Conservation (phyloP, 2,888 invertebrate genomes). For the Itoplectis maculator region DNA sequence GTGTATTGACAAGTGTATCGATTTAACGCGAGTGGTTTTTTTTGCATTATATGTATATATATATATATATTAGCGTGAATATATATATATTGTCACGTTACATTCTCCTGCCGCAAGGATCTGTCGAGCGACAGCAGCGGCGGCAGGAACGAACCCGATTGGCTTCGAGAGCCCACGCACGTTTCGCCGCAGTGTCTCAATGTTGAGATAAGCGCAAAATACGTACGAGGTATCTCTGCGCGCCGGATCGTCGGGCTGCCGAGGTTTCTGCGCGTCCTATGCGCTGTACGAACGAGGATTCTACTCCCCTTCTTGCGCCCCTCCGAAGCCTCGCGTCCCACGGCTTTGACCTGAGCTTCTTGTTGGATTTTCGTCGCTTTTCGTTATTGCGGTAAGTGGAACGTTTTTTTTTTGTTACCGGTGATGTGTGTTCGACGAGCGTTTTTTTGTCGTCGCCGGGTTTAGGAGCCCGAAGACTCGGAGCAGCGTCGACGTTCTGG, state of each 20-base stretch:
- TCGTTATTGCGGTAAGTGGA: conserved; percentile 38
- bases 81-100: conserved; percentile 31
- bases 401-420: conserved; percentile 12
- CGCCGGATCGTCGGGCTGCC: conserved; percentile 28
- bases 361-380: conserved; percentile 3
- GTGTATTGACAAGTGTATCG: conserved; percentile 22
- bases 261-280: conserved; percentile 8
- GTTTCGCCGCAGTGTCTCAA: conserved; percentile 40
- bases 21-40: conserved; percentile 14
- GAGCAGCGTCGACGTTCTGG: no score
- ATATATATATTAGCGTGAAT: neutral
- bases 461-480: neutral
- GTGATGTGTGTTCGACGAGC: no score
- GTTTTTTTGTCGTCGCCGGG: neutral
- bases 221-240: conserved; percentile 7
- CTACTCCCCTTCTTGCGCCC: neutral
- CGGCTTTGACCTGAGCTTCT: no score
- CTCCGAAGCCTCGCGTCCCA: no score
- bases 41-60: neutral
- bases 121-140: conserved; percentile 10
- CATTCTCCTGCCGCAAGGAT: conserved; percentile 22
- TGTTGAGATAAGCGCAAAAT: conserved; percentile 17
- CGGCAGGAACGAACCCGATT: conserved; percentile 14
- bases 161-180: conserved; percentile 35
- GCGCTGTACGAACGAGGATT: conserved; percentile 26